These are phyloP conservation scores for Onychomys arenicola DNA, from an alignment of 2,797 vertebrate species.

Conservation along the genomic window DNA sequence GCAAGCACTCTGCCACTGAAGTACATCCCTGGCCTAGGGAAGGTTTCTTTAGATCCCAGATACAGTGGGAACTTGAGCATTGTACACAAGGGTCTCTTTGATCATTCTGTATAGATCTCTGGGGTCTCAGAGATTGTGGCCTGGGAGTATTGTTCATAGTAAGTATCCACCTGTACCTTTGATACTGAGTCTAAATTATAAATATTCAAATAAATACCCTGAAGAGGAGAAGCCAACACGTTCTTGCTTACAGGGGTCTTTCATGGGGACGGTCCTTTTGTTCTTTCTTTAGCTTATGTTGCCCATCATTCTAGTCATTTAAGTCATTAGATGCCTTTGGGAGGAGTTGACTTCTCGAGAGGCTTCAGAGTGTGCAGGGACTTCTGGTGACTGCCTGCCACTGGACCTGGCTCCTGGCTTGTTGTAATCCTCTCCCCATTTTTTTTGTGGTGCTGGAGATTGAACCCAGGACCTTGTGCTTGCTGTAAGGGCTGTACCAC, in stretches of 20 bases:
- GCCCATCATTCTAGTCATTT: background rate
- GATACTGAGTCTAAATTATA: background rate
- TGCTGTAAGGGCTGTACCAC: background rate
- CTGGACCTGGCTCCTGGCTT: background rate
- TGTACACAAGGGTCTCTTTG: background rate
- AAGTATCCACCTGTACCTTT: background rate
- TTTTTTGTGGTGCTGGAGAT: background rate
- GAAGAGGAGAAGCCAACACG: background rate
- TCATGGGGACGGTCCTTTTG: background rate
- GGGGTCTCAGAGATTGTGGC: background rate
- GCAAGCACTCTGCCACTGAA: background rate
- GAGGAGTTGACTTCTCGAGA: background rate
- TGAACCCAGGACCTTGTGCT: too few relatives aligned
- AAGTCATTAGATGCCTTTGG: background rate
- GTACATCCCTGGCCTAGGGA: background rate
- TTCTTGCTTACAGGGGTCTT: background rate
- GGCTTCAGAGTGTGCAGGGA: background rate
- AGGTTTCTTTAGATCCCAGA: constrained; percentile 24
- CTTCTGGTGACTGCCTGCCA: background rate
- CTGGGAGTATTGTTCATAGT: background rate
- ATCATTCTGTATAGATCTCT: background rate
- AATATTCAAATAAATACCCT: background rate
- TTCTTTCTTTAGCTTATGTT: background rate
- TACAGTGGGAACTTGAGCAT: background rate
- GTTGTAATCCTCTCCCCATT: background rate